Evolutionary conservation across 2,797 vertebrate genomes (phyloP), one percentile per base, ranked within the genome.

Genomic region (Heteromormyrus szaboi): DNA sequence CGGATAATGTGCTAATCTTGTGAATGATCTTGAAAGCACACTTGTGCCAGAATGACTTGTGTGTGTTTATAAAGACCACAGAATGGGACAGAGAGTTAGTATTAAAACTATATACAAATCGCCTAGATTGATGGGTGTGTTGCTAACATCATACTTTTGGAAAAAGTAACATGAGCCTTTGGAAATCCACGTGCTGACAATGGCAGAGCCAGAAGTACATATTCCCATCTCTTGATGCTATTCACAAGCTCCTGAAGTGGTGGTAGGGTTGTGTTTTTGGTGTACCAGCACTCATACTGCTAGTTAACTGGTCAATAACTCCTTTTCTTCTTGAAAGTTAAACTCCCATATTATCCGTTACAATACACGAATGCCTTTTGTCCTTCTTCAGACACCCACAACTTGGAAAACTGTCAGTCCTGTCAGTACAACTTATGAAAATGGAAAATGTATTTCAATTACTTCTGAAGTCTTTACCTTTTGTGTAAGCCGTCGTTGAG

Each of bases 371-470:
- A 53, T 86, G 22, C 25, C 51, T 56, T 86, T 54, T 86, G 22
- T 54, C 48, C 51, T 51, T 53, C 51, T 53, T 17, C 29, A 54
- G 84, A 86, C 85, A 86, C 25, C 29, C 85, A 86, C 85, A 56
- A 33, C 85, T 41, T 56, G 14, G 51, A 86, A 86, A 54, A 22
- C 85, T 86, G 85, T 37, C 85, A 56, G 37, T 17, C 29, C 51
- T 56, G 85, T n/a, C 85, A 86, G 85, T 41, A 37, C 85, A 85
- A 85, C 46, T 85, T 48, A 48, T 85, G 81, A 50, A 85, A 85
- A 48, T 85, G 46, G 81, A 12, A 50, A 85, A 85, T 51, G 83
- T 86, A n/a, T 59, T 86, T 86, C 22, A 86, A 86, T 86, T 86
- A 86, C 53, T 59, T 85, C 84, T 85, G 22, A 51, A 54, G 84